Percentiles rank a stretch among this genome's conserved stretches.
phyloP scores from a whole-genome alignment of 2,113 vertebrate genomes.

The Uropsilus gracilis region DNA sequence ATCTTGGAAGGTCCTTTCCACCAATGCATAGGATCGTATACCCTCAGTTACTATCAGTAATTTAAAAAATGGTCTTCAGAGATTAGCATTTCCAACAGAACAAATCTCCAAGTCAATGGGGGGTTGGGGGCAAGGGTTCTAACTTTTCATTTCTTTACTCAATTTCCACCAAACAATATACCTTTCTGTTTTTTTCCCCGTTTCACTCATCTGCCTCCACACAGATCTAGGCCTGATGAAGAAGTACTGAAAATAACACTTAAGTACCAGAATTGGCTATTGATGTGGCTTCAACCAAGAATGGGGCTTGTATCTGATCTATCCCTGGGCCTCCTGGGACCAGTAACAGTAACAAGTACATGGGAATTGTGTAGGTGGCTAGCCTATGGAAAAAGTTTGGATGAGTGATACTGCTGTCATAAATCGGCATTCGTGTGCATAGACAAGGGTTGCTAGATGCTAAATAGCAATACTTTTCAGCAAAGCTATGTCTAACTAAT shows the following conservation, averaged over 20 bases:
- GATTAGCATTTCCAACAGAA: neutral
- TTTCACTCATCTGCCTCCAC: neutral
- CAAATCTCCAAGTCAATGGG: constrained; percentile 12
- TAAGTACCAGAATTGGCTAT: neutral
- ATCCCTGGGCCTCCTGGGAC: neutral
- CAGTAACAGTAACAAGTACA: neutral
- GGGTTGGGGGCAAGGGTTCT: neutral
- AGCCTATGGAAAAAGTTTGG: neutral
- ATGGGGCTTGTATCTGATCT: neutral
- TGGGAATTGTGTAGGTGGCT: constrained; percentile 25
- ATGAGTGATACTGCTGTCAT: neutral
- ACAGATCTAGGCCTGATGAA: neutral
- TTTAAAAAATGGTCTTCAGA: constrained; percentile 13
- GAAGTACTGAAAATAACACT: constrained; percentile 48
- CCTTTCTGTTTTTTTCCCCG: neutral
- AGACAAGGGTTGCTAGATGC: neutral
- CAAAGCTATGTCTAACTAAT: constrained; percentile 14
- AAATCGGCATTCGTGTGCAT: constrained; percentile 16
- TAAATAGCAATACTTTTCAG: neutral
- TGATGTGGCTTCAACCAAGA: constrained; percentile 36
- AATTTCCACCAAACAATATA: constrained; percentile 7
- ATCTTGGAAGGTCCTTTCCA: neutral
- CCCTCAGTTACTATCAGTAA: neutral
- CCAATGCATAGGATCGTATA: neutral
- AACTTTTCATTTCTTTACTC: neutral